These are phyloP conservation scores for Epistrophe eligans DNA, from an alignment of 2,888 invertebrate species.

Conservation along the genomic window DNA sequence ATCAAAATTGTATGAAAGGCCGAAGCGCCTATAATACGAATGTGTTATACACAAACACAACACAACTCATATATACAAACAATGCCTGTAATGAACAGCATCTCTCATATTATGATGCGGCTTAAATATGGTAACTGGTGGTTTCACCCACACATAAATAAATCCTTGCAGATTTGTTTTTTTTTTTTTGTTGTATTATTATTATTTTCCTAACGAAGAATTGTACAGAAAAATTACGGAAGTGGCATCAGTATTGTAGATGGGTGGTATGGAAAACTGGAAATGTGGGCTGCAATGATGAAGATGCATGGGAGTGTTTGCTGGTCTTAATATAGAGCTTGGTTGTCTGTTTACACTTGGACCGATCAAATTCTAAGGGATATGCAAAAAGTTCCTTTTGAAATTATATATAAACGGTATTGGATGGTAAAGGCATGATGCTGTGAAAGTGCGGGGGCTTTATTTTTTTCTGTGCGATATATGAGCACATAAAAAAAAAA, in stretches of 20 bases:
- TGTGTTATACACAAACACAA: slow-evolving; percentile 10
- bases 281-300: slow-evolving; percentile 10
- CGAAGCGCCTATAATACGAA: slow-evolving; percentile 31
- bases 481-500: slow-evolving; percentile 34
- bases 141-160: slow-evolving; percentile 62
- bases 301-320: slow-evolving; percentile 14
- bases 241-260: slow-evolving; percentile 5
- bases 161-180: slow-evolving; percentile 36
- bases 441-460: not conserved
- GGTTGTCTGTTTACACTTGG: slow-evolving; percentile 55
- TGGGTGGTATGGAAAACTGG: not conserved
- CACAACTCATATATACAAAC: slow-evolving; percentile 25
- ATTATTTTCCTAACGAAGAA: slow-evolving; percentile 11
- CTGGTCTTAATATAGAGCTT: slow-evolving; percentile 11
- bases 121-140: slow-evolving; percentile 63
- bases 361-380: slow-evolving; percentile 59
- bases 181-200: no score
- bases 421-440: slow-evolving; percentile 19
- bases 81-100: slow-evolving; percentile 68
- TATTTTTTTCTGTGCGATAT: slow-evolving; percentile 15
- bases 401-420: slow-evolving; percentile 6
- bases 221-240: slow-evolving; percentile 39
- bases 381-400: slow-evolving; percentile 40
- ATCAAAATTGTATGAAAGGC: slow-evolving; percentile 68
- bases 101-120: slow-evolving; percentile 38